These are phyloP conservation scores for Dissostichus mawsoni DNA, from an alignment of 2,113 vertebrate species.

Conservation along the genomic window DNA sequence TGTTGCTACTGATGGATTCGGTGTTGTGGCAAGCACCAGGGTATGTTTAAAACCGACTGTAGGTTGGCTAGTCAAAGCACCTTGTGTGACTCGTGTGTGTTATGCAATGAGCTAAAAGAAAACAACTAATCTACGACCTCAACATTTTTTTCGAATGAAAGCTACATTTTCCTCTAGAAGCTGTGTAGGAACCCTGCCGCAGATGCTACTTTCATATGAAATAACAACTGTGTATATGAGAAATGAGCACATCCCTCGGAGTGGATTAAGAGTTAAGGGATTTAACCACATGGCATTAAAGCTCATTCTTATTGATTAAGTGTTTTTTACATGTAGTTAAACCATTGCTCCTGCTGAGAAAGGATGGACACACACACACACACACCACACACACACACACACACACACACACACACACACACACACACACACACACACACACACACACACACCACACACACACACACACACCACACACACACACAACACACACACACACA, in stretches of 20 bases:
- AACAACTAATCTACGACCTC: not conserved
- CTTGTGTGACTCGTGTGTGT: constrained; percentile 7
- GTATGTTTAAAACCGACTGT: no score
- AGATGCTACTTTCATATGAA: constrained; percentile 11
- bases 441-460: constrained; percentile 1
- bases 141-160: not conserved
- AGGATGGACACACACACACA: not conserved
- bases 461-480: not conserved
- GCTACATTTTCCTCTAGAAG: not conserved
- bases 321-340: not conserved
- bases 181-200: constrained; percentile 26
- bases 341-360: not conserved
- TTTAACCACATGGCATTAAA: constrained; percentile 22
- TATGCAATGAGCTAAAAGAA: not conserved
- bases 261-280: constrained; percentile 18
- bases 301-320: not conserved
- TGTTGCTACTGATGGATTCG: no score
- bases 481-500: constrained; percentile 12
- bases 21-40: no score
- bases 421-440: constrained; percentile 2
- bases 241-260: not conserved
- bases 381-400: constrained; percentile 1
- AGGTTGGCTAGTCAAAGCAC: no score
- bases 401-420: not conserved
- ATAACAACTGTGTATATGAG: constrained; percentile 1